Evolutionary conservation across 1,140 invertebrate species (phyloP).

Genomic region (Anagrus nilaparvatae): DNA sequence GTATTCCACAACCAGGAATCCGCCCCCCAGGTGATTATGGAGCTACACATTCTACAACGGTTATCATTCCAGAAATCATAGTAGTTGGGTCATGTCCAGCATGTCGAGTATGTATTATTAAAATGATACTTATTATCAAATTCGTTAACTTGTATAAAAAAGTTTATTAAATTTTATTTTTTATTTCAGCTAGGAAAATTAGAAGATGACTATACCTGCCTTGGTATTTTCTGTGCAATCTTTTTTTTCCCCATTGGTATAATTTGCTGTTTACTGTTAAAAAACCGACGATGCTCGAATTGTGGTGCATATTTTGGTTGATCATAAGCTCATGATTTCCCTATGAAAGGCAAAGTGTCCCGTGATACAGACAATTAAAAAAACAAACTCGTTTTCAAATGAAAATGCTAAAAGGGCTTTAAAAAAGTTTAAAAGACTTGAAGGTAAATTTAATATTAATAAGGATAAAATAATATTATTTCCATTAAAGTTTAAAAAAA

Average conservation of each 20-base stretch:
- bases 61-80: conserved; percentile 51
- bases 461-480: no score
- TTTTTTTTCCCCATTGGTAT: conserved; percentile 78
- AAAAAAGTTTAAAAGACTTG: no score
- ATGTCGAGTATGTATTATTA: conserved; percentile 52
- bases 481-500: no score
- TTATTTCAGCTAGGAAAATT: conserved; percentile 58
- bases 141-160: conserved; percentile 8
- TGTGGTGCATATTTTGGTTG: conserved; percentile 72
- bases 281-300: conserved; percentile 70
- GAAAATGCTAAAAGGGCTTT: no score
- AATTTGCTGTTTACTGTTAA: conserved; percentile 67
- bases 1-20: conserved; percentile 22
- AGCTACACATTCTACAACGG: conserved; percentile 33
- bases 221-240: conserved; percentile 74
- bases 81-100: conserved; percentile 72
- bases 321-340: no score
- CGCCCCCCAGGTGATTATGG: conserved; percentile 39
- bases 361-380: no score
- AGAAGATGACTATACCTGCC: conserved; percentile 74
- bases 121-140: conserved; percentile 9
- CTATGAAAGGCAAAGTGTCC: no score
- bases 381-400: neutral
- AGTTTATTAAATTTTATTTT: conserved; percentile 13
- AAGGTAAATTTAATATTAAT: no score